phyloP scores from a whole-genome alignment of 2,797 vertebrate species.

The Columba guinea region DNA sequence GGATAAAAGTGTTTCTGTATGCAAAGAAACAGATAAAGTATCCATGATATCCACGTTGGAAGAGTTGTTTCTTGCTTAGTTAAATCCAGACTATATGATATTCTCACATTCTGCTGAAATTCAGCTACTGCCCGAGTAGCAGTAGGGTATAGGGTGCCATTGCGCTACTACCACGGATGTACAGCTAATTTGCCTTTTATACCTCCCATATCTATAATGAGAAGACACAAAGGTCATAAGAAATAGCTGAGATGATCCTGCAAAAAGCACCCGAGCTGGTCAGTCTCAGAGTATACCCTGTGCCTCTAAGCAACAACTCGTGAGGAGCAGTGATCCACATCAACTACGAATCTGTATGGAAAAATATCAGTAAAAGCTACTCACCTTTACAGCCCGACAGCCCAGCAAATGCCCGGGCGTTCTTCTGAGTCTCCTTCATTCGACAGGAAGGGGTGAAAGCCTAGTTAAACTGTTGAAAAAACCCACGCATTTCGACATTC shows the following conservation, averaged over 20 bases:
- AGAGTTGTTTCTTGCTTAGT: background rate
- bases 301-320: background rate
- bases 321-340: background rate
- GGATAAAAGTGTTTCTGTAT: background rate
- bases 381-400: background rate
- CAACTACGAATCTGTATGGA: background rate
- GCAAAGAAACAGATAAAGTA: background rate
- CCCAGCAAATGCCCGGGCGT: rapidly evolving
- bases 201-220: background rate
- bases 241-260: background rate
- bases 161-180: background rate
- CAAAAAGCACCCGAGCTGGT: background rate
- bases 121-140: background rate
- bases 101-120: background rate
- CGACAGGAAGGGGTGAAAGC: background rate
- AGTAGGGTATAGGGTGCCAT: rapidly evolving
- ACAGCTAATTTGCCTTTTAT: background rate
- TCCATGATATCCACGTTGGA: background rate
- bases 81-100: background rate
- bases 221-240: background rate
- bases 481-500: background rate
- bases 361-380: background rate
- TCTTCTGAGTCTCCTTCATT: background rate
- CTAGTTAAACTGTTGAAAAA: background rate
- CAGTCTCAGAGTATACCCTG: background rate